Evolutionary conservation across 2,113 vertebrate species (phyloP).

Genomic region (Heterotis niloticus): DNA sequence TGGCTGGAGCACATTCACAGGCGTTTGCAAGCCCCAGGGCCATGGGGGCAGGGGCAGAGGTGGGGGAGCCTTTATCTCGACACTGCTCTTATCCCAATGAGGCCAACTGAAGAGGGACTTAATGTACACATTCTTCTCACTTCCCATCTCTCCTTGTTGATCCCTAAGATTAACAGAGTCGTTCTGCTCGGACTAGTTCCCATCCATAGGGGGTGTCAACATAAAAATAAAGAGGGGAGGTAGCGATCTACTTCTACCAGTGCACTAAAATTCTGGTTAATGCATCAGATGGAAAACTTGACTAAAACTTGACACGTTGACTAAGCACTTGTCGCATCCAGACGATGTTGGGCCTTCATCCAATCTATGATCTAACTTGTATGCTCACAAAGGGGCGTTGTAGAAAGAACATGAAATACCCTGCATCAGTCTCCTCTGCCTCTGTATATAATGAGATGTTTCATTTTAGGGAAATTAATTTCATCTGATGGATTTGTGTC

Average conservation of each 20-base stretch:
- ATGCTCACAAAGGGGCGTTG: conserved; percentile 32
- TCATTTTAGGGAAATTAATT: not conserved
- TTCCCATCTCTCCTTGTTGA: conserved; percentile 30
- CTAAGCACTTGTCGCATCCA: conserved; percentile 40
- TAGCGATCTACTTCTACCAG: not conserved
- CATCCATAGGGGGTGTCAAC: not conserved
- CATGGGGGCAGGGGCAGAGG: too few relatives aligned
- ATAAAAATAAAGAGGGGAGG: not conserved
- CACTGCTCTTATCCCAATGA: not conserved
- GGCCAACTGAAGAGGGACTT: conserved; percentile 38
- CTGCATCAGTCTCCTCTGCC: conserved; percentile 47
- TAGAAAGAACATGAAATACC: conserved; percentile 44
- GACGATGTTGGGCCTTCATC: conserved; percentile 38
- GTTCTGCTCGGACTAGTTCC: not conserved
- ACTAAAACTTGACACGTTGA: conserved; percentile 42
- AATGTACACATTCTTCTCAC: conserved; percentile 36
- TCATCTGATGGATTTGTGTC: not conserved
- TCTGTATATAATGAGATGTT: conserved; percentile 40
- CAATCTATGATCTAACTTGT: conserved; percentile 46
- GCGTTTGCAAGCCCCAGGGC: conserved; percentile 35
- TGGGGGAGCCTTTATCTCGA: conserved; percentile 39
- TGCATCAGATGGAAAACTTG: conserved; percentile 13
- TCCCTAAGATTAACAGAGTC: conserved; percentile 37
- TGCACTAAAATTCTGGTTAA: not conserved
- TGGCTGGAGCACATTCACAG: conserved; percentile 26